These are phyloP conservation scores for Theristicus caerulescens DNA, from an alignment of 2,113 vertebrate genomes.

Conservation along the genomic window DNA sequence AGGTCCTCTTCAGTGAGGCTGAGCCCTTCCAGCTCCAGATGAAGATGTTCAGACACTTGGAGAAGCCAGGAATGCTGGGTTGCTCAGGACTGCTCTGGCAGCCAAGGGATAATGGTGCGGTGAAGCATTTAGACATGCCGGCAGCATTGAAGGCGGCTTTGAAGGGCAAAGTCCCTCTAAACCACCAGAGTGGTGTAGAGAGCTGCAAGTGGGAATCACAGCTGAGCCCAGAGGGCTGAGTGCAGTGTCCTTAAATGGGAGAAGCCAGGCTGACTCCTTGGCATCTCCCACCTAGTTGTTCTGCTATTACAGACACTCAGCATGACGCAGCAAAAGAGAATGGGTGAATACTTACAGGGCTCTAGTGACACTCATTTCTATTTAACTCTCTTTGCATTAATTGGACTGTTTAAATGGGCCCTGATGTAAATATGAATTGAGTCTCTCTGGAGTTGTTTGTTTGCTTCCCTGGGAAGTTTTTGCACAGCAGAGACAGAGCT, in stretches of 20 bases:
- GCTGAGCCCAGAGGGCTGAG: neutral
- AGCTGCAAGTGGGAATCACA: conserved; percentile 21
- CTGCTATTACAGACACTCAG: conserved; percentile 6
- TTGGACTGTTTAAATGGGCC: neutral
- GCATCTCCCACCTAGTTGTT: conserved; percentile 19
- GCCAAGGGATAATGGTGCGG: neutral
- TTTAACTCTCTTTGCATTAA: neutral
- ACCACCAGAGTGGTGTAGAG: conserved; percentile 61
- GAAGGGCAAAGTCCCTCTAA: conserved; percentile 4
- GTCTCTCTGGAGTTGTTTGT: neutral
- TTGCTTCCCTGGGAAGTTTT: neutral
- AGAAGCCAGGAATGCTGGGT: neutral
- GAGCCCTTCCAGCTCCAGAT: neutral
- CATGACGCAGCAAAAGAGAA: conserved; percentile 32
- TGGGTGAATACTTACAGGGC: neutral
- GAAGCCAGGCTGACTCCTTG: conserved; percentile 7
- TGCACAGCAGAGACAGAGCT: neutral
- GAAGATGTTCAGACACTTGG: neutral
- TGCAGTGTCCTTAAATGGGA: conserved; percentile 39
- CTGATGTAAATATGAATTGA: neutral
- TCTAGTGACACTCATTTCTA: neutral
- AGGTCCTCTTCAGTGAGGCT: neutral
- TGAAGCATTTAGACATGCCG: neutral
- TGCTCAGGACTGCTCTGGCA: neutral
- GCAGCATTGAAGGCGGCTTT: neutral